Conservation (phyloP, 2,797 vertebrate species). For the Gambelia wislizenii region DNA sequence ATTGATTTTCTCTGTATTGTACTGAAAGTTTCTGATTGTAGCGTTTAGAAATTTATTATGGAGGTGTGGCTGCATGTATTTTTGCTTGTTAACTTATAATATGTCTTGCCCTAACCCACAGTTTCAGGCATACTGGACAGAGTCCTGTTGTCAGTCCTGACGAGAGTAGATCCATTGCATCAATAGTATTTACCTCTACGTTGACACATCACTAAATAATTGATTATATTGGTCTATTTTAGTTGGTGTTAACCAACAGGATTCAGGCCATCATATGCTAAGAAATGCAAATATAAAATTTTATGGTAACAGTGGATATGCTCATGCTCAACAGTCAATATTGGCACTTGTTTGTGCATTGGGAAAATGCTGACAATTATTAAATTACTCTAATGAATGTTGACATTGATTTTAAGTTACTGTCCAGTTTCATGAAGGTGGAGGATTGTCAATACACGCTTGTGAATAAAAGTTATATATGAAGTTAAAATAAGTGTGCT, state of each 20-base stretch:
- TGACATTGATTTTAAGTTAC: background rate
- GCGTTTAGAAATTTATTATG: background rate
- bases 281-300: background rate
- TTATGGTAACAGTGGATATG: background rate
- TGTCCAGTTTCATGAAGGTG: background rate
- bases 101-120: too few relatives aligned
- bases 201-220: too few relatives aligned
- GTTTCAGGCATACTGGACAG: background rate
- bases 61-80: background rate
- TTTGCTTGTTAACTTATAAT: background rate
- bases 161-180: too few relatives aligned
- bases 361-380: too few relatives aligned
- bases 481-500: background rate
- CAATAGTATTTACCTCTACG: too few relatives aligned
- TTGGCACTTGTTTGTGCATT: too few relatives aligned
- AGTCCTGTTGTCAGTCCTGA: too few relatives aligned
- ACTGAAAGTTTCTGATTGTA: conserved; percentile 13
- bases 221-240: too few relatives aligned
- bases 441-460: background rate
- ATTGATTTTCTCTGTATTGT: conserved; percentile 3
- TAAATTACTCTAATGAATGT: background rate
- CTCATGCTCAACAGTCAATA: too few relatives aligned
- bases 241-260: too few relatives aligned
- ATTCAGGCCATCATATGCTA: background rate
- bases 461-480: background rate